Evolutionary conservation across 2,888 invertebrate species (phyloP), one percentile per base, ranked within the genome.

Genomic region (Lithophane socia): DNA sequence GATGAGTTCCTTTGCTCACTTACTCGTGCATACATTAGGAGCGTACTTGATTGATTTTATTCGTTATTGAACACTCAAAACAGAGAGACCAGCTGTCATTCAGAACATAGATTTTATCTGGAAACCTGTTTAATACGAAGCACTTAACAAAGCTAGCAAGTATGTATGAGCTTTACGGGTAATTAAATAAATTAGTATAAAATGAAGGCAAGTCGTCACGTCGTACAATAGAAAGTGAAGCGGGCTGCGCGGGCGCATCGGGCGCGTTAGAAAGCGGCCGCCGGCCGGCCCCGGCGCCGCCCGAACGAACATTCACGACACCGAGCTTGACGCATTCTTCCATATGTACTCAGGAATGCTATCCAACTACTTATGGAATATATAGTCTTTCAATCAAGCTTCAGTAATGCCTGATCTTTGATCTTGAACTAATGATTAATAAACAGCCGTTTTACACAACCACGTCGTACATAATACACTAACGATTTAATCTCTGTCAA

Each of bases 201-300:
- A 85, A 86, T 78, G 72, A 85, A 88, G 86, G 74, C 84, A 85
- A 86, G 88, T 88, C 87, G 89, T 90, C 92, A 91, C 94, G 24
- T 94, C 74, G 85, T 90, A 94, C 94, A 94, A 94, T 96, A 96
- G 96, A 96, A 96, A 96, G 96, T 96, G 96, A 96, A 95, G 96
- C 93, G 92, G 92, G 90, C 90, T 92, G 92, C 92, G 94, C 93
- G 87, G 93, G 93, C 94, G 94, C 94, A 94, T 94, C 94, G 92
- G 93, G 91, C 89, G 90, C 93, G 95, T 91, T 96, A 96, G 96
- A 96, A 96, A 96, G 96, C 96, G 94, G 93, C 91, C 92, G 86
- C 91, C 92, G 87, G 90, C 89, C 90, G 90, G 92, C 91, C 87
- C 82, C 86, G 65, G 89, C 92, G 90, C 87, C 90, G 91, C 87